Evolutionary conservation across 2,113 vertebrate species (phyloP), one percentile per base, ranked within the genome.

Genomic region (Engraulis encrasicolus): DNA sequence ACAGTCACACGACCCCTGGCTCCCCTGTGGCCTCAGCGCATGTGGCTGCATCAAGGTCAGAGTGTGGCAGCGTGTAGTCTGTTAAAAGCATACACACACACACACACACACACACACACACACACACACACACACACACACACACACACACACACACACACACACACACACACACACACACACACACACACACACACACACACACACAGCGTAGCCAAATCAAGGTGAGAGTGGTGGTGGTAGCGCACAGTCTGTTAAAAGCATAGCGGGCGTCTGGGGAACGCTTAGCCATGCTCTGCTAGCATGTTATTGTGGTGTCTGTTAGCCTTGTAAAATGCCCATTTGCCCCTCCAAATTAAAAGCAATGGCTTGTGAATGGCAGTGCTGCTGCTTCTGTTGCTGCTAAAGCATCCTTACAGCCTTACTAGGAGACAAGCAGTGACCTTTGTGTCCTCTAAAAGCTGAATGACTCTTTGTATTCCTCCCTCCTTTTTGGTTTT

Each of bases 401-500:
- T 71, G 61, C 9, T 15, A 17, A 34, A 34, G 0, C 7, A 2
- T 31, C 11, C 27, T 71, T n/a, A n/a, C n/a, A 23, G 40, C 40
- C n/a, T n/a, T n/a, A n/a, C n/a, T n/a, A 23, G 23, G 61, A 71
- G 61, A 34, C 2, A 34, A 71, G 31, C 27, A 34, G 14, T 71
- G 61, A 34, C 61, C 61, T 34, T 34, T 71, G 61, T 71, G 27
- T n/a, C 61, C 61, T 71, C 34, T 71, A 14, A 71, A 71, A 31
- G 61, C 61, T 31, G 61, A 0, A 14, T 34, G 27, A 31, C 61
- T 71, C 27, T 31, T 34, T 71, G 61, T 48, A 0, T 77, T 80
- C 45, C 20, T 27, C 9, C 45, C 12, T 78, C 1, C 87, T 74
- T 88, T 11, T 88, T 20, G 87, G 11, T 83, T 86, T 87, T 0